These are phyloP conservation scores for Dynastes grantii DNA, from an alignment of 2,888 invertebrate genomes.

Conservation along the genomic window DNA sequence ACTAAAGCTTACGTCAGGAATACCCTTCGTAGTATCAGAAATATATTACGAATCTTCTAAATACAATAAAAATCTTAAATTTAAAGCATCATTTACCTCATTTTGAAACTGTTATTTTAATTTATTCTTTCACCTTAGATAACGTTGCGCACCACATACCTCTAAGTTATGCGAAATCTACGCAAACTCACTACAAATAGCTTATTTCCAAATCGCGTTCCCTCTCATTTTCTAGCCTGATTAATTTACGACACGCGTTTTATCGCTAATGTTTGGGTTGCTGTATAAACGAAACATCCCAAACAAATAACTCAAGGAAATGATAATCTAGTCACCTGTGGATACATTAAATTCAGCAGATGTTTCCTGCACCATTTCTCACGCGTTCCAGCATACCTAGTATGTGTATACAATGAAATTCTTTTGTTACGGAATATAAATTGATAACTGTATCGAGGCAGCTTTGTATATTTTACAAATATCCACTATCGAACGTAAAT, in stretches of 20 bases:
- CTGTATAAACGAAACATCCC: slow-evolving; percentile 13
- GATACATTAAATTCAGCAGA: slow-evolving; percentile 30
- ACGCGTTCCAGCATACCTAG: neutral
- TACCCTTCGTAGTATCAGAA: too few relatives aligned
- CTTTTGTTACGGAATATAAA: too few relatives aligned
- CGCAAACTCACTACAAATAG: neutral
- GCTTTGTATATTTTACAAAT: too few relatives aligned
- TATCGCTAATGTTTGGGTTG: slow-evolving; percentile 8
- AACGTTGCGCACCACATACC: neutral
- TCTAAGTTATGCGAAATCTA: neutral
- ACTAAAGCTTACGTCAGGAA: too few relatives aligned
- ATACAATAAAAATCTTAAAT: too few relatives aligned
- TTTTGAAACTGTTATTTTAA: too few relatives aligned
- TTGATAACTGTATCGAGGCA: too few relatives aligned
- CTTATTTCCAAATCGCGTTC: slow-evolving; percentile 9
- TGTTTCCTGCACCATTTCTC: slow-evolving; percentile 19
- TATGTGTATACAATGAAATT: too few relatives aligned
- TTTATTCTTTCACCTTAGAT: neutral
- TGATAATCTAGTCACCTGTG: slow-evolving; percentile 24
- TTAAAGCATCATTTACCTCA: too few relatives aligned
- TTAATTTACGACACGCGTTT: slow-evolving; percentile 21
- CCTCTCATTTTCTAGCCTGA: neutral
- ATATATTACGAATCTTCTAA: too few relatives aligned
- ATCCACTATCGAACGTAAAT: too few relatives aligned
- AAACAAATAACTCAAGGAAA: slow-evolving; percentile 33